These are phyloP conservation scores for Pseudopodoces humilis DNA, from an alignment of 2,113 vertebrate species.

Conservation along the genomic window DNA sequence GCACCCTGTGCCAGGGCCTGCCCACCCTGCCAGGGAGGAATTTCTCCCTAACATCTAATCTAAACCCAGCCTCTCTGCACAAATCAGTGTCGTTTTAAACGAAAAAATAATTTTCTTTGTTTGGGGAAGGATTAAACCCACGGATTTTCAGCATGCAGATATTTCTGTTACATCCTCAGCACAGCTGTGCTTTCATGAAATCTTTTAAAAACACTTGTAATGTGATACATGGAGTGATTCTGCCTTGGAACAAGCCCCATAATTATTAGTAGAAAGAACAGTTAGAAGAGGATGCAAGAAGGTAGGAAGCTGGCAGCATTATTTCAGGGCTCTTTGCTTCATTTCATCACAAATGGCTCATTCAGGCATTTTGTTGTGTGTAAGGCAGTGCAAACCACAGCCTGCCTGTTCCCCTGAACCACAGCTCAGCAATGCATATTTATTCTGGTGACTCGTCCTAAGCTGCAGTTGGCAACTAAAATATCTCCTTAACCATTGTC, in stretches of 20 bases:
- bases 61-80: neutral
- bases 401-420: neutral
- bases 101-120: neutral
- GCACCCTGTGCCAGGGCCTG: neutral
- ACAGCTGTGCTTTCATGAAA: neutral
- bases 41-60: neutral
- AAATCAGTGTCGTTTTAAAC: neutral
- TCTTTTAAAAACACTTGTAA: neutral
- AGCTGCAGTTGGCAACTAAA: neutral
- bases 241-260: neutral
- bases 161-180: neutral
- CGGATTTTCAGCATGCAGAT: neutral
- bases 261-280: neutral
- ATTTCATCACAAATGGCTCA: neutral
- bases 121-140: neutral
- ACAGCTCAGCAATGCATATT: accelerated
- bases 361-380: neutral
- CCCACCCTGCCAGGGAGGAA: neutral
- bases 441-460: neutral
- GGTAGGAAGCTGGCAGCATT: neutral
- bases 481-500: neutral
- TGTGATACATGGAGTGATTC: neutral
- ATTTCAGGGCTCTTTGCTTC: neutral
- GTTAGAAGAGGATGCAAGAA: neutral
- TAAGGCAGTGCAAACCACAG: neutral